Percentiles rank a stretch among this genome's conserved stretches.
phyloP scores from a whole-genome alignment of 2,113 vertebrate species.

The Bothrops jararaca region DNA sequence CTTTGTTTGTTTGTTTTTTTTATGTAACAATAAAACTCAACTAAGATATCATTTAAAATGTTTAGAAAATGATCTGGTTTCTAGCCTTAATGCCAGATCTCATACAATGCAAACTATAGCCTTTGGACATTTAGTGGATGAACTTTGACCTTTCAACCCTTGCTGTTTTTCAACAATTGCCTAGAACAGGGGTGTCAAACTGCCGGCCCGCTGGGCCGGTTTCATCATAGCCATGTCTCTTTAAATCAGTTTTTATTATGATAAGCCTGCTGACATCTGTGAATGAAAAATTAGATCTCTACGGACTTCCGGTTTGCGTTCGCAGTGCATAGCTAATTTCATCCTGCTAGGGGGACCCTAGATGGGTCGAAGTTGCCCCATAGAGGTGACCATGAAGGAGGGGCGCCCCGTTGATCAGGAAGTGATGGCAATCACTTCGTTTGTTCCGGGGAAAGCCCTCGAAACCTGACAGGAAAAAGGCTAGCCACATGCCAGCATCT shows the following conservation, averaged over 20 bases:
- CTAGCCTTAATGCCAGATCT: background rate
- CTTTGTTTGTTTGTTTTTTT: background rate
- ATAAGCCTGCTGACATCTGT: background rate
- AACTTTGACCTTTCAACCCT: background rate
- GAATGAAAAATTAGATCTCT: background rate
- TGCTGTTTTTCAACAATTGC: background rate
- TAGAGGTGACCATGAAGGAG: too few relatives aligned
- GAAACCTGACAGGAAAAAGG: too few relatives aligned
- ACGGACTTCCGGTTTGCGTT: too few relatives aligned
- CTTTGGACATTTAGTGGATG: background rate
- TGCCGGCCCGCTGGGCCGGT: too few relatives aligned
- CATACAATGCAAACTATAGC: background rate
- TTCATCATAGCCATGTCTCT: background rate
- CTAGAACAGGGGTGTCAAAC: too few relatives aligned
- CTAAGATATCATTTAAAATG: background rate
- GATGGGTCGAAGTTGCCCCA: too few relatives aligned
- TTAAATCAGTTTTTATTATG: background rate
- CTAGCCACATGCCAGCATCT: too few relatives aligned
- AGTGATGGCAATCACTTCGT: too few relatives aligned
- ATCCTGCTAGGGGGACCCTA: too few relatives aligned
- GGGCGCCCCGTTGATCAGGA: too few relatives aligned
- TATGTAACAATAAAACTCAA: background rate
- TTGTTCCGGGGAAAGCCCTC: too few relatives aligned
- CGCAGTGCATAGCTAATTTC: too few relatives aligned
- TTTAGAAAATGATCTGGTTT: background rate